Conservation (phyloP, 2,888 invertebrate genomes). For the Pomacea canaliculata region DNA sequence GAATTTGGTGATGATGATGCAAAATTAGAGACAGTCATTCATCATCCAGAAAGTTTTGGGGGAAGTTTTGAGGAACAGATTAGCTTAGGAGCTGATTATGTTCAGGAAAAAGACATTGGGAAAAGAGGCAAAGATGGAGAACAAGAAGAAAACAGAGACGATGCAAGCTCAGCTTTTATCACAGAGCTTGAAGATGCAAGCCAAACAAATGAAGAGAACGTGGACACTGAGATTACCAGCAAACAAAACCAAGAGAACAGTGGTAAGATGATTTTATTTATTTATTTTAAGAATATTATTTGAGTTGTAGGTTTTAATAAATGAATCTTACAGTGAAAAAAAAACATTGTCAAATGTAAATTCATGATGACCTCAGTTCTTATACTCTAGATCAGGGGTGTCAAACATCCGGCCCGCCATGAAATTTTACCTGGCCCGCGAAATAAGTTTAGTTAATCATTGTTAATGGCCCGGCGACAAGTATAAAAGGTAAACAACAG, state of each 20-base stretch:
- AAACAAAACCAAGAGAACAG: neutral
- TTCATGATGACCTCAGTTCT: neutral
- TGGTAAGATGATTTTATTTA: neutral
- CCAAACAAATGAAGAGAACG: neutral
- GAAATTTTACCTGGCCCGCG: too few relatives aligned
- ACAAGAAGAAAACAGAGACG: slow-evolving; percentile 25
- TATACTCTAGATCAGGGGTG: neutral
- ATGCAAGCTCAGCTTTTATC: slow-evolving; percentile 37
- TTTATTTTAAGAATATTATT: neutral
- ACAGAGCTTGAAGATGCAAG: slow-evolving; percentile 43
- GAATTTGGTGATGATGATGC: too few relatives aligned
- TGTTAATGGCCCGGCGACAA: too few relatives aligned
- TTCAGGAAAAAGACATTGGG: slow-evolving; percentile 22
- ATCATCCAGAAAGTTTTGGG: too few relatives aligned
- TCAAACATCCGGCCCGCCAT: too few relatives aligned
- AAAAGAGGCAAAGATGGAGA: slow-evolving; percentile 27
- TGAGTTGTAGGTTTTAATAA: neutral
- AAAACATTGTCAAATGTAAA: neutral
- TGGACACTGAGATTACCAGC: neutral
- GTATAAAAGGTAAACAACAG: too few relatives aligned
- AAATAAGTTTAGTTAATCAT: too few relatives aligned
- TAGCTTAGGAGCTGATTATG: neutral
- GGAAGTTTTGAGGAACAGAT: too few relatives aligned
- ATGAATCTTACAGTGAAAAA: too few relatives aligned
- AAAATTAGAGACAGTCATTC: too few relatives aligned